Base-by-base conservation (phyloP, 2,113 vertebrate species). In the Gulo gulo region DNA sequence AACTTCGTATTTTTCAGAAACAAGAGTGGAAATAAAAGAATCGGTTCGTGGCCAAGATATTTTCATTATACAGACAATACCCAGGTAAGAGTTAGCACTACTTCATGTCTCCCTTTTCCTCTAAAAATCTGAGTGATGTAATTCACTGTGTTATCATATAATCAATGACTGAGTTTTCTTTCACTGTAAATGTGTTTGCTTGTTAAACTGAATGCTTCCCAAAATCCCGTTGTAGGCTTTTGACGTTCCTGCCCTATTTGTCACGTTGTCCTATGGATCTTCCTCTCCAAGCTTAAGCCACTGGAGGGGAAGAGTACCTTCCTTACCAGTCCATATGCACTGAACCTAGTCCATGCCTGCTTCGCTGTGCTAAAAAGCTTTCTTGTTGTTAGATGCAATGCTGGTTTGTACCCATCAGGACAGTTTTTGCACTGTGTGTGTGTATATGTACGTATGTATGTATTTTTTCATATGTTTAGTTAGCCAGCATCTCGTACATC, bases 1-100 rank as follows among this genome's bases (percentile, higher is more conserved):
- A 29, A 20, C 18, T 10, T 83, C 91, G 96, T 98, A 61, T 69
- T 97, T 81, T 98, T 71, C 96, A 99, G 99, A 99, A 98, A 99
- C 99, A 14, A 99, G 99, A 99, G 99, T 99, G 89, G 99, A 99
- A 98, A 99, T 99, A 71, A 99, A 99, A 97, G 99, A 99, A 94
- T 99, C 99, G 0, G 99, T 99, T 59, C 99, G 99, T 76, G 99
- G 99, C 23, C 99, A 99, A 97, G 99, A 99, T 50, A 99, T 99
- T 97, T 99, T 99, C 98, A 99, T 99, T 95, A 99, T 99, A 86
- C 99, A 99, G 98, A 99, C 99, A 16, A 99, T 99, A 97, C 99
- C 99, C 95, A 99, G 99, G 99, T 99, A 92, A 99, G 97, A 65
- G 31, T 14, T 2, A 13, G 29, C 45, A 6, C 10, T 52, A 0